phyloP scores from a whole-genome alignment of 2,797 vertebrate species.

The Vipera latastei region DNA sequence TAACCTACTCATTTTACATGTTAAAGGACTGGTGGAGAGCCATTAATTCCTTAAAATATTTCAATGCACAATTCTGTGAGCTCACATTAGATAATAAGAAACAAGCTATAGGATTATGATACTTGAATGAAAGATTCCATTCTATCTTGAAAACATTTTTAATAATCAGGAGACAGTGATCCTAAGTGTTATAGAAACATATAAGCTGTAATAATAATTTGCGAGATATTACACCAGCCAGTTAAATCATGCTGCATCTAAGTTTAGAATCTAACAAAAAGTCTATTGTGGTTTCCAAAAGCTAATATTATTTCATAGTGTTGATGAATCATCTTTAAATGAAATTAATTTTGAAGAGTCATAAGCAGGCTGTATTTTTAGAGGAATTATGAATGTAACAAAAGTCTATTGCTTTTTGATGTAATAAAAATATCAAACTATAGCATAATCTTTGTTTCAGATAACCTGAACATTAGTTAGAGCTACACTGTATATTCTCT shows the following conservation, averaged over 20 bases:
- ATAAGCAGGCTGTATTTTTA: conserved; percentile 12
- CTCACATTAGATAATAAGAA: conserved; percentile 73
- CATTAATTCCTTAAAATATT: conserved; percentile 84
- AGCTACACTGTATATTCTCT: not conserved
- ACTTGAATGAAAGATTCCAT: conserved; percentile 69
- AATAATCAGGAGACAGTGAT: conserved; percentile 65
- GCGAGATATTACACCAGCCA: conserved; percentile 46
- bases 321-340: conserved; percentile 25
- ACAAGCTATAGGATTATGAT: conserved; percentile 70
- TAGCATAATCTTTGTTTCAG: not conserved
- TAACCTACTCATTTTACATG: conserved; percentile 98
- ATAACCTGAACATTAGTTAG: not conserved
- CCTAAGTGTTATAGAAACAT: conserved; percentile 57
- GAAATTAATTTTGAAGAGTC: conserved; percentile 35
- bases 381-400: conserved; percentile 1
- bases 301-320: conserved; percentile 19
- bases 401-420: not conserved
- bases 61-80: conserved; percentile 73
- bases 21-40: conserved; percentile 82
- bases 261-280: conserved; percentile 47
- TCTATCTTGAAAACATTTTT: conserved; percentile 56
- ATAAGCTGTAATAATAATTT: conserved; percentile 61
- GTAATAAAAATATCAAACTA: conserved; percentile 4
- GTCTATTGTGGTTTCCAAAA: conserved; percentile 5
- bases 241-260: conserved; percentile 48